Evolutionary conservation across 2,113 vertebrate genomes (phyloP), one percentile per base, ranked within the genome.

Genomic region (Strigops habroptila): DNA sequence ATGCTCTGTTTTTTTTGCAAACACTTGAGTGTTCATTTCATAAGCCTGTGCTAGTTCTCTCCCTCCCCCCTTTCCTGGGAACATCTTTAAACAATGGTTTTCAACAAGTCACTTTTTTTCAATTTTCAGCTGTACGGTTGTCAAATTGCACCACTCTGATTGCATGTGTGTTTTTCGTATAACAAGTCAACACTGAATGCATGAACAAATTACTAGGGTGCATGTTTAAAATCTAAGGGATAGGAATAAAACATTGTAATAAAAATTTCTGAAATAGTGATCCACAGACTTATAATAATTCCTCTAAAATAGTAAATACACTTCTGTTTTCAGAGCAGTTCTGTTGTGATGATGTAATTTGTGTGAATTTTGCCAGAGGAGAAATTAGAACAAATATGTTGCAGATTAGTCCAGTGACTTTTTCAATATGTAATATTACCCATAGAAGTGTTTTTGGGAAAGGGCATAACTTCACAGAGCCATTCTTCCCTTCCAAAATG

Each of bases 61-160:
- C 90, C 70, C 93, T 91, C 62, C 53, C 62, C 71, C 53, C 46
- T 74, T 86, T 92, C 75, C 91, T 94, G 87, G 82, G 93, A 96
- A 91, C 53, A 69, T 92, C 84, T 93, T 94, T 95, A 90, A 94
- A 95, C 91, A 92, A 95, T 88, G 91, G 84, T 91, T 95, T 95
- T 97, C 94, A 94, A 85, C 94, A 88, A 92, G 81, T 94, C 37
- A 27, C 35, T 81, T 71, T 39, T 55, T 76, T 59, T 22, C 70
- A 53, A 0, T 49, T 82, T 97, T 97, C 93, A 85, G 90, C 87
- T 93, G 59, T 85, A 77, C 85, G 70, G 49, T 95, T 95, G 85
- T 96, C 90, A 86, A 67, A 85, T 95, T 93, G 70, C 95, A 85
- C 7, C 43, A 87, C 77, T 79, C 52, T 65, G 87, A 86, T 86